Evolutionary conservation across 1,140 invertebrate genomes (phyloP), one percentile per base, ranked within the genome.

Genomic region (Holotrichia oblita): DNA sequence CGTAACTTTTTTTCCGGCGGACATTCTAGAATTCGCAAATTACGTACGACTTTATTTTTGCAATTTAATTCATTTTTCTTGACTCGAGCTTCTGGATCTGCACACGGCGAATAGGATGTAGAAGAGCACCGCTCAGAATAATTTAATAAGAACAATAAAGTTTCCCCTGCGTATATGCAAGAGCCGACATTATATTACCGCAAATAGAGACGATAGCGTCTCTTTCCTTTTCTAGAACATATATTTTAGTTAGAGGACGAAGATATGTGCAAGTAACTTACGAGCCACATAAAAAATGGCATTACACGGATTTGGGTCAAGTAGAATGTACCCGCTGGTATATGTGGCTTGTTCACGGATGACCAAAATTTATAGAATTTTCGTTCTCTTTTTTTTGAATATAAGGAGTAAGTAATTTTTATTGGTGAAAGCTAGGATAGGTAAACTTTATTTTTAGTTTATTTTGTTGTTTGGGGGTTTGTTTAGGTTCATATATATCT

Each of bases 221-320:
- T 4, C n/a, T 64, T 27, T 17, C 10, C 22, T 27, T 64, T 22
- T 64, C 59, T 17, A 14, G 17, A 20, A 64, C 10, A 64, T 27
- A 27, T 64, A 64, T 64, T 64, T 64, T 64, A 64, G 59, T 64
- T 64, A 22, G 24, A 48, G n/a, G 44, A 48, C 44, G 59, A 64
- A 64, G 59, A 64, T 64, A 64, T 20, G 59, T 20, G 59, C 59
- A 64, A 64, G 59, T 64, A 64, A 64, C 24, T 64, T 64, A 64
- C 59, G 59, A 64, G 10, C 22, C 17, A 64, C 24, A 64, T 64
- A 64, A 64, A 64, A 64, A 64, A 64, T 64, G 17, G 59, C 59
- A 27, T 64, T 64, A 27, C 24, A 64, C 6, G 22, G 59, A 64
- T 64, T 64, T 64, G 59, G 59, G 59, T 64, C 59, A 64, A 64